These are phyloP conservation scores for Julus scanicus DNA, from an alignment of 2,888 invertebrate genomes.

Conservation along the genomic window DNA sequence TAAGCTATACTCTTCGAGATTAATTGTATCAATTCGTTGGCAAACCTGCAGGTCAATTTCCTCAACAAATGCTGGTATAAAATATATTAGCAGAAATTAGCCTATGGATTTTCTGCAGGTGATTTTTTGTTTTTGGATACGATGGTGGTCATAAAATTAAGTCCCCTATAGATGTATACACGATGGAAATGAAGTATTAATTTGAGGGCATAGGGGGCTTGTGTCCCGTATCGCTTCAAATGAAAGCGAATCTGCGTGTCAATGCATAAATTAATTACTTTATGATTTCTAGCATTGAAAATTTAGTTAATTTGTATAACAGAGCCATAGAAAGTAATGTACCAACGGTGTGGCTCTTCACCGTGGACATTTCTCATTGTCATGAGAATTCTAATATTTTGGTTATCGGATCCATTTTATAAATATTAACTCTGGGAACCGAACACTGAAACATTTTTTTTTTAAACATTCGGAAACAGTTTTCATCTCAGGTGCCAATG, in stretches of 20 bases:
- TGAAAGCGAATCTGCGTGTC: not conserved
- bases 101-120: constrained; percentile 40
- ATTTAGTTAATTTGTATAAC: not conserved
- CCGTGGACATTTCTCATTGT: not conserved
- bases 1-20: not conserved
- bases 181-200: not conserved
- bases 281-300: not conserved
- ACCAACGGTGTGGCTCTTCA: not conserved
- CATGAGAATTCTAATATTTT: too few relatives aligned
- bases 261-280: constrained; percentile 6
- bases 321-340: not conserved
- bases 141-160: constrained; percentile 41
- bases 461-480: too few relatives aligned
- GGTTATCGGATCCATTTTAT: too few relatives aligned
- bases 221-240: not conserved
- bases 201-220: not conserved
- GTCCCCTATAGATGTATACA: constrained; percentile 30
- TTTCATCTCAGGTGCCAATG: too few relatives aligned
- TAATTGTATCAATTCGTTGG: not conserved
- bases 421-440: too few relatives aligned
- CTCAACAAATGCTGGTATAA: not conserved
- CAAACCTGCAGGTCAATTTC: constrained; percentile 11
- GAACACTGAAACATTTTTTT: too few relatives aligned
- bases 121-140: not conserved
- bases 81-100: not conserved